These are phyloP conservation scores for Zeuzera pyrina DNA, from an alignment of 2,888 invertebrate species.

Conservation along the genomic window DNA sequence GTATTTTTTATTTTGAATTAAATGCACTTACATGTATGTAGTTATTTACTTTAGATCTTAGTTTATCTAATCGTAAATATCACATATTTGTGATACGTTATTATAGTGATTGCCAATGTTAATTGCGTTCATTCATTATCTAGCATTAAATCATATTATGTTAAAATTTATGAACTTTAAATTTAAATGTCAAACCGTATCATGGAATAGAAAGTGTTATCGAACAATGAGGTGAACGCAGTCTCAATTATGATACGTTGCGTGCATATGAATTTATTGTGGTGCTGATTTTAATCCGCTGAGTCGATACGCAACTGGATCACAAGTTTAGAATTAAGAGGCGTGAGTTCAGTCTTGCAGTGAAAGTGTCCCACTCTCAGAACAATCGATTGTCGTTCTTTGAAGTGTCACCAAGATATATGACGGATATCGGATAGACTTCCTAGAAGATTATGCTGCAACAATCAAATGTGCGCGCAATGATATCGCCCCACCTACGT, in stretches of 20 bases:
- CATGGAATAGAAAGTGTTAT: slow-evolving; percentile 54
- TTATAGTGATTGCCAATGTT: too few species aligned
- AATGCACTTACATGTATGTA: too few species aligned
- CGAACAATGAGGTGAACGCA: slow-evolving; percentile 28
- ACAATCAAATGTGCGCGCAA: too few species aligned
- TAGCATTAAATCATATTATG: too few species aligned
- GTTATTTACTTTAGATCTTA: too few species aligned
- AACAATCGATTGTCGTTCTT: slow-evolving; percentile 57
- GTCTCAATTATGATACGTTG: slow-evolving; percentile 20
- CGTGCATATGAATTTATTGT: slow-evolving; percentile 48
- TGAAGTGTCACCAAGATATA: slow-evolving; percentile 54
- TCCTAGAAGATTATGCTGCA: too few species aligned
- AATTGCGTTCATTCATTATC: too few species aligned
- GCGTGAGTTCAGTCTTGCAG: slow-evolving; percentile 39
- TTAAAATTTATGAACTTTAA: too few species aligned
- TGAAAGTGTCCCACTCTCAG: slow-evolving; percentile 61
- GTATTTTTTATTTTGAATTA: too few species aligned
- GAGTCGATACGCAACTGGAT: slow-evolving; percentile 46
- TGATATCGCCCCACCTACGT: too few species aligned
- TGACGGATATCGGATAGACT: slow-evolving; percentile 52
- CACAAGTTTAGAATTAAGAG: slow-evolving; percentile 48
- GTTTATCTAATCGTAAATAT: too few species aligned
- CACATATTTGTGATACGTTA: too few species aligned
- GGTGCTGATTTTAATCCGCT: slow-evolving; percentile 45
- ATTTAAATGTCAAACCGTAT: slow-evolving; percentile 4